Evolutionary conservation across 2,888 invertebrate species (phyloP).

Genomic region (Thysanoteuthis rhombus): DNA sequence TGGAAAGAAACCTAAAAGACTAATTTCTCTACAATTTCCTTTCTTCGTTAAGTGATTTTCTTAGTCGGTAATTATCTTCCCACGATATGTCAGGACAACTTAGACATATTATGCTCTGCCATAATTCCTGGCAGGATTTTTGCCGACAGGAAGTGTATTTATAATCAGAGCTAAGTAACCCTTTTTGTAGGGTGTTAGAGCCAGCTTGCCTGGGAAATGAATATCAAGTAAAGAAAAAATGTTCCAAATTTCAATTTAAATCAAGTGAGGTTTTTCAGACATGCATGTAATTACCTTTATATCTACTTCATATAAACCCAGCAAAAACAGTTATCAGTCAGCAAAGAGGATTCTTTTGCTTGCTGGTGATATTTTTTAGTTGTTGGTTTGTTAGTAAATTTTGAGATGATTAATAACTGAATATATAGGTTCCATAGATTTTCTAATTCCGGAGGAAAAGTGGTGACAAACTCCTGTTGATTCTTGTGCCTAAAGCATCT

Average conservation of each 20-base stretch:
- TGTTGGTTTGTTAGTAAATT: too few relatives aligned
- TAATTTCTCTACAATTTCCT: slow-evolving; percentile 12
- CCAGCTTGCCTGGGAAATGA: background rate
- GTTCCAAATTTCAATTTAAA: background rate
- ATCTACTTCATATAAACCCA: too few relatives aligned
- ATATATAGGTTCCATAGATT: too few relatives aligned
- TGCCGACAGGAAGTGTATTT: background rate
- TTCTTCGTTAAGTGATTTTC: slow-evolving; percentile 12
- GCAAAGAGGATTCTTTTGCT: too few relatives aligned
- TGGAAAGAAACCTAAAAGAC: background rate
- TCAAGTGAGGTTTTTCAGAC: background rate
- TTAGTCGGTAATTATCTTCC: background rate
- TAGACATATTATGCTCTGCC: background rate
- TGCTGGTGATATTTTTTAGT: too few relatives aligned
- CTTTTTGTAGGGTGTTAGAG: background rate
- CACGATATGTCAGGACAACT: background rate
- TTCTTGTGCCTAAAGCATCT: too few relatives aligned
- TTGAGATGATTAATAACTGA: too few relatives aligned
- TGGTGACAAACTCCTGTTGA: too few relatives aligned
- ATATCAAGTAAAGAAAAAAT: background rate
- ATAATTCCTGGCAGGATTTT: background rate
- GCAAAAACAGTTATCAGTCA: too few relatives aligned
- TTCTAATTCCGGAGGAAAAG: too few relatives aligned
- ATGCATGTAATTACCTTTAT: background rate
- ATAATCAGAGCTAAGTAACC: background rate